Base-by-base conservation (phyloP, 1,140 invertebrate genomes). In the Drosophila navojoa region DNA sequence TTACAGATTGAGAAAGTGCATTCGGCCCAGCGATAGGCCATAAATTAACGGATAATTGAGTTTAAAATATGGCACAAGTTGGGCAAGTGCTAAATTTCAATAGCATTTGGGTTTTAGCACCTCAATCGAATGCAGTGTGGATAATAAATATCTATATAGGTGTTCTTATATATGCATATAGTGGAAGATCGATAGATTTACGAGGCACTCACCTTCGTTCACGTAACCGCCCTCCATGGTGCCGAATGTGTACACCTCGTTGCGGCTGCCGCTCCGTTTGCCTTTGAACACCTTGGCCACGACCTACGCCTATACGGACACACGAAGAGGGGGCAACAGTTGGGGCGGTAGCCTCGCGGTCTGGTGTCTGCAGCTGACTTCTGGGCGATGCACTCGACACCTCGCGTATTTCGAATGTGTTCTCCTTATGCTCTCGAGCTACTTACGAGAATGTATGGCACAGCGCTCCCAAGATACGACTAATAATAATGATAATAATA, bases 201-300 rank as follows among this genome's bases (percentile, higher is more conserved):
- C 45, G 59, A 35, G 40, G 32, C 19, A 91, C 90, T 91, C 80
- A 91, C 90, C 90, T 91, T 91, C 90, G 72, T 91, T 91, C 68
- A 91, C 90, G 72, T 91, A 91, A 87, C 90, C 90, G 78, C 90
- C 90, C 76, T 91, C 90, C 90, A 91, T 91, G 79, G 90, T 91
- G 86, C 90, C 90, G 61, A 91, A 91, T 58, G 90, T 87, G 73
- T 91, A 91, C 90, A 91, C 84, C 80, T 90, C 90, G 90, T 79
- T 89, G 77, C 85, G 74, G 68, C 71, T 82, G 60, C 82, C 62
- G 32, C 42, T 86, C 50, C 75, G 63, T 11, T 55, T 73, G 76
- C 25, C 62, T 40, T 79, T 68, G 58, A 87, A 87, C 79, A 87
- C 76, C 74, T 87, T 86, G 82, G 79, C 82, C 82, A 77, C 82